Conservation (phyloP, 2,797 vertebrate species). For the Lates japonicus region DNA sequence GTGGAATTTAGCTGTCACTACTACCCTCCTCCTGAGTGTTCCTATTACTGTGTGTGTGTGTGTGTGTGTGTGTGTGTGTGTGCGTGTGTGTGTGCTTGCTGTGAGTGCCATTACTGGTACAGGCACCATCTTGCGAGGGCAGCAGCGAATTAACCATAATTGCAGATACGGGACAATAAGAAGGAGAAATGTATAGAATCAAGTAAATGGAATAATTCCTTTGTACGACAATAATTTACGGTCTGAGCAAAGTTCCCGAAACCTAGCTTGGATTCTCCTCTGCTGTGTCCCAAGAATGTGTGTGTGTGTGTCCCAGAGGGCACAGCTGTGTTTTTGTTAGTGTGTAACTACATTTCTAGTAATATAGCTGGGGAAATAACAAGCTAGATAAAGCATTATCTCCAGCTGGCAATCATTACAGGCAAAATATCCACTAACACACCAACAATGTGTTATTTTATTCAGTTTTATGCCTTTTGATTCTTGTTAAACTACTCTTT, state of each 20-base stretch:
- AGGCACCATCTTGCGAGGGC: conserved; percentile 55
- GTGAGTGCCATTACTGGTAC: conserved; percentile 47
- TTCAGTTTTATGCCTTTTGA: conserved; percentile 17
- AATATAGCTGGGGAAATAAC: conserved; percentile 62
- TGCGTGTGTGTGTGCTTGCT: conserved; percentile 16
- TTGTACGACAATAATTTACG: conserved; percentile 65
- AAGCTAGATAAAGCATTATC: conserved; percentile 56
- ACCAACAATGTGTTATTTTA: conserved; percentile 13
- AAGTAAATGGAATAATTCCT: conserved; percentile 74
- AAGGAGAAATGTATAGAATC: conserved; percentile 72
- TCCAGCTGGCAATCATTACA: conserved; percentile 62
- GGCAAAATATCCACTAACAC: conserved; percentile 46
- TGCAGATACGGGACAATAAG: conserved; percentile 73
- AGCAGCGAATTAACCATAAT: conserved; percentile 77
- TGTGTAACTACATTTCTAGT: conserved; percentile 53
- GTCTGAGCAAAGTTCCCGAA: conserved; percentile 43
- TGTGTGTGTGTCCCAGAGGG: conserved; percentile 48
- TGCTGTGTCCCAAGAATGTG: conserved; percentile 39
- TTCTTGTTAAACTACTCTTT: conserved; percentile 17
- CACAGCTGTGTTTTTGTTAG: conserved; percentile 64
- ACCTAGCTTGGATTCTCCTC: conserved; percentile 46
- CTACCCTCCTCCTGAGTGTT: conserved; percentile 58
- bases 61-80: conserved; percentile 36
- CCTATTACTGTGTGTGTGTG: conserved; percentile 47
- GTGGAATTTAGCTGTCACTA: conserved; percentile 74